Evolutionary conservation across 2,888 invertebrate genomes (phyloP).

Genomic region (Herminia tarsipennalis): DNA sequence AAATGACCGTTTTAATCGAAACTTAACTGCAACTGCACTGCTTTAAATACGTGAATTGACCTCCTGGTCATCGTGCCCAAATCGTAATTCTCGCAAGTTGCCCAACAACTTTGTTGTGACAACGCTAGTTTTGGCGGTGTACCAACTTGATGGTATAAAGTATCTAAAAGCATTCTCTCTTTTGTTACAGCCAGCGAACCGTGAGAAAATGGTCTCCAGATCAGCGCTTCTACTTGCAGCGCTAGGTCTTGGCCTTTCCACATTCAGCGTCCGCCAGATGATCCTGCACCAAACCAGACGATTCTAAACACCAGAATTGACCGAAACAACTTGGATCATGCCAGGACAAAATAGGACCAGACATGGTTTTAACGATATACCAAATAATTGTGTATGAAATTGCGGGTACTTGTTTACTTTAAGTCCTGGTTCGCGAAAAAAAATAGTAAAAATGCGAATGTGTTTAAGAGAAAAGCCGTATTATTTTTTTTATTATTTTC

Average conservation of each 20-base stretch:
- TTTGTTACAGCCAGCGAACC: conserved; percentile 75
- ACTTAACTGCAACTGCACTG: too few relatives aligned
- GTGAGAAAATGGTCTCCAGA: conserved; percentile 85
- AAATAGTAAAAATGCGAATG: conserved; percentile 57
- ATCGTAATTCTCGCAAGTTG: too few relatives aligned
- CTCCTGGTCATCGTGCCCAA: too few relatives aligned
- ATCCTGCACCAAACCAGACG: conserved; percentile 77
- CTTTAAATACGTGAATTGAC: too few relatives aligned
- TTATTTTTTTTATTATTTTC: conserved; percentile 54
- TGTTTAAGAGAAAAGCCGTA: conserved; percentile 55
- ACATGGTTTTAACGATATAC: not conserved
- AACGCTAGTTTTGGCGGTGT: too few relatives aligned
- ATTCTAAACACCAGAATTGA: conserved; percentile 52
- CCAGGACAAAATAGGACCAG: not conserved
- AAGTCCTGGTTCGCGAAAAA: conserved; percentile 31
- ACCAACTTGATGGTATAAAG: too few relatives aligned
- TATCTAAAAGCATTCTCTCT: not conserved
- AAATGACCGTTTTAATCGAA: too few relatives aligned
- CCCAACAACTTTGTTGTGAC: too few relatives aligned
- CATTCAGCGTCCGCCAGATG: conserved; percentile 88
- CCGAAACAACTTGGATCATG: not conserved
- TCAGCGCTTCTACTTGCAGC: conserved; percentile 86
- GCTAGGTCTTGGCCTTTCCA: conserved; percentile 85
- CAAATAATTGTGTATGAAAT: conserved; percentile 14
- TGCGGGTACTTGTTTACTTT: conserved; percentile 25